A percentile compares a stretch with the other conserved stretches of the same genome.
phyloP scores from a whole-genome alignment of 2,888 invertebrate genomes.

The Scrobipalpa costella region DNA sequence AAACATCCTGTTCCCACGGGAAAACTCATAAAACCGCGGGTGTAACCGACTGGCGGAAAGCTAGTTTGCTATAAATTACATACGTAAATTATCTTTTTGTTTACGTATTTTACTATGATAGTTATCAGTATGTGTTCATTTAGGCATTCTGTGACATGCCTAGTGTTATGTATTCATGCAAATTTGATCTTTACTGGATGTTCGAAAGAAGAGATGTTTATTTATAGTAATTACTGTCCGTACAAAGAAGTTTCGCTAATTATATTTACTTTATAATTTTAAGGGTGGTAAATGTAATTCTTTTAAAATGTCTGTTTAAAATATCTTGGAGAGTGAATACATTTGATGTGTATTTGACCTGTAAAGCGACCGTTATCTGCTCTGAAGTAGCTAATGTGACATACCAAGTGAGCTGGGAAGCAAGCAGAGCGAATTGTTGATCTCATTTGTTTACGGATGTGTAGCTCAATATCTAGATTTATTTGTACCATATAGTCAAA shows the following conservation, averaged over 20 bases:
- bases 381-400: neutral
- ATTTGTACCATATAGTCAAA: constrained; percentile 62
- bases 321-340: no score
- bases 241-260: constrained; percentile 34
- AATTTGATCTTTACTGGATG: neutral
- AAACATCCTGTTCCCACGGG: no score
- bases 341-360: no score
- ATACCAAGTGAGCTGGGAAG: constrained; percentile 23
- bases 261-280: constrained; percentile 5
- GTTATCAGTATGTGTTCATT: constrained; percentile 58
- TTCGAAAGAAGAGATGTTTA: neutral
- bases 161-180: constrained; percentile 41
- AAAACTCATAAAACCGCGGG: no score
- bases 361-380: neutral
- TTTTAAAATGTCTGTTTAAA: neutral
- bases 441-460: constrained; percentile 77
- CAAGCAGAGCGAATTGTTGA: constrained; percentile 71
- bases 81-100: constrained; percentile 34
- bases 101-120: constrained; percentile 44
- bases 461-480: constrained; percentile 75
- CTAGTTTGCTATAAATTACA: neutral
- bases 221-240: constrained; percentile 37
- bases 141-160: constrained; percentile 60
- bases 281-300: neutral
- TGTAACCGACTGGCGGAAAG: no score